A percentile compares a stretch with the other conserved stretches of the same genome.
phyloP scores from a whole-genome alignment of 2,888 invertebrate species.

The Nematopogon swammerdamellus region DNA sequence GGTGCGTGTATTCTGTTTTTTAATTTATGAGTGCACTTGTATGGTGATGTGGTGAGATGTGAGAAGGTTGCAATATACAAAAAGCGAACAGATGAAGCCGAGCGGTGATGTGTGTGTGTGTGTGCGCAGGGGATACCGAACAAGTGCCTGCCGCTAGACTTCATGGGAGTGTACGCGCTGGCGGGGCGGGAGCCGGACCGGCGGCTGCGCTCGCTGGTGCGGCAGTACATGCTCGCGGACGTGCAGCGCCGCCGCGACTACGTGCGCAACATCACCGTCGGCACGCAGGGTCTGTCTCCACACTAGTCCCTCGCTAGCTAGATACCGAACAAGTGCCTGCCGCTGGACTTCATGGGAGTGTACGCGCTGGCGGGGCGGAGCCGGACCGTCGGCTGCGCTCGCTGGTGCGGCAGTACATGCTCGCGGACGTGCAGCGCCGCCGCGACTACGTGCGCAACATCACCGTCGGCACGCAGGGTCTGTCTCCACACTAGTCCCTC shows the following conservation, averaged over 20 bases:
- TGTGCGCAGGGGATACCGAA: conserved; percentile 70
- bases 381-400: conserved; percentile 72
- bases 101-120: neutral
- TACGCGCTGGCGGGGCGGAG: conserved; percentile 40
- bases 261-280: conserved; percentile 77
- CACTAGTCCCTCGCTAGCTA: neutral
- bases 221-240: conserved; percentile 84
- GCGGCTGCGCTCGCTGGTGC: conserved; percentile 63
- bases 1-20: neutral
- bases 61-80: too few species aligned
- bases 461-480: conserved; percentile 64
- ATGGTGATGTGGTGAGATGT: too few species aligned
- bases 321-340: conserved; percentile 87
- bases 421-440: conserved; percentile 84
- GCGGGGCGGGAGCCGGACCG: conserved; percentile 87
- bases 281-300: conserved; percentile 48
- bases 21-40: too few species aligned
- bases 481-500: neutral
- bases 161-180: conserved; percentile 93
- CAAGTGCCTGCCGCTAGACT: conserved; percentile 91
- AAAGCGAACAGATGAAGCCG: too few species aligned
- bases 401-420: conserved; percentile 75
- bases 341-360: conserved; percentile 90
- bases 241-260: conserved; percentile 90
- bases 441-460: conserved; percentile 89